Evolutionary conservation across 2,888 invertebrate genomes (phyloP), one percentile per base, ranked within the genome.

Genomic region (Julus scandinavius): DNA sequence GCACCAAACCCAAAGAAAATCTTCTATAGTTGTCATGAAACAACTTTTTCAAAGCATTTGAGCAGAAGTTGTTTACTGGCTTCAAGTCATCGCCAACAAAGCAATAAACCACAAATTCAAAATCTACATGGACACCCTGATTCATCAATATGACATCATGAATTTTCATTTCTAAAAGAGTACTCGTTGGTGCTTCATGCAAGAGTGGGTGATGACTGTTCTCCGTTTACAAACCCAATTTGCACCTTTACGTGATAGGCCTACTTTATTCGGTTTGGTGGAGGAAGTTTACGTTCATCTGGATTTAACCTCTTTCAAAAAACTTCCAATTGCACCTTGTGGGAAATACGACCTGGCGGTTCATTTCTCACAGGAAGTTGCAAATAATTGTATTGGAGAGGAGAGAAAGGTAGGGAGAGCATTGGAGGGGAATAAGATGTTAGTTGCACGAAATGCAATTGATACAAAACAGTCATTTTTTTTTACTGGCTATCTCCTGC

Each of bases 361-460:
- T 63, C 63, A 20, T 63, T 63, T 63, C 63, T 63, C 63, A 63
- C 63, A 63, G 63, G 63, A 63, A 20, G 63, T 63, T 20, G n/a
- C 63, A 63, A 63, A 63, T 63, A 63, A 63, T 20, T 63, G n/a
- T 63, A n/a, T 63, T 63, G 63, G 63, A 63, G 63, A 63, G 63
- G 63, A 20, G 63, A 63, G n/a, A 29, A 29, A 29, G 29, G 29
- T 29, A 63, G 63, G 63, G 63, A 63, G 20, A 63, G 20, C 63
- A 63, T 17, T 17, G n/a, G 5, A 63, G 63, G 63, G 63, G 63
- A 63, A 63, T 63, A 20, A 20, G 63, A 63, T 63, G 63, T n/a
- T 63, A 20, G 63, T 15, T 17, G 54, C 63, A 63, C 63, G 63
- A 63, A 63, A 63, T 63, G 63, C 7, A 63, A 20, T 63, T 63